A percentile compares a stretch with the other conserved stretches of the same genome.
Conservation (phyloP, 2,113 vertebrate species). For the Trichomycterus rosablanca region DNA sequence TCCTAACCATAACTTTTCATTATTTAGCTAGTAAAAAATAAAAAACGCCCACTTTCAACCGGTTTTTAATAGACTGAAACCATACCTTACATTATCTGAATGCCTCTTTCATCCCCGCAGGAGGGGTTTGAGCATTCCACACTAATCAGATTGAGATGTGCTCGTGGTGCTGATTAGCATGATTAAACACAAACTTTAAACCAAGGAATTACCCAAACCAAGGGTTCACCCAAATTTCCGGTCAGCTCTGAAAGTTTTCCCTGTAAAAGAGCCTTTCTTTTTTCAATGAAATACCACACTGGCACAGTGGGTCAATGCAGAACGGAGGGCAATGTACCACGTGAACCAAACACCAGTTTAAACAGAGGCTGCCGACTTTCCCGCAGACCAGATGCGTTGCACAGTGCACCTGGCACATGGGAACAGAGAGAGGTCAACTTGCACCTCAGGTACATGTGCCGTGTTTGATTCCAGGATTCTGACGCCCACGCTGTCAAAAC, state of each 20-base stretch:
- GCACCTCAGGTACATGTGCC: conserved; percentile 38
- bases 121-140: conserved; percentile 30
- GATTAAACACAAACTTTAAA: neutral
- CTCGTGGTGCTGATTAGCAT: conserved; percentile 18
- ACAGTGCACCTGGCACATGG: conserved; percentile 12
- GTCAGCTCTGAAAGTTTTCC: neutral
- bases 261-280: neutral
- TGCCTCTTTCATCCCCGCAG: conserved; percentile 28
- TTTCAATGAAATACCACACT: neutral
- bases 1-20: too few relatives aligned
- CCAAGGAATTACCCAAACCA: too few relatives aligned
- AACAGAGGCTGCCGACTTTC: conserved; percentile 2
- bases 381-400: conserved; percentile 4
- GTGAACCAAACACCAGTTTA: neutral
- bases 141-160: conserved; percentile 37
- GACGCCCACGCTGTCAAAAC: conserved; percentile 37
- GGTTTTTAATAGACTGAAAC: conserved; percentile 17
- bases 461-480: conserved; percentile 24
- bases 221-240: too few relatives aligned
- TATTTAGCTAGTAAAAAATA: neutral
- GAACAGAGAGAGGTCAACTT: conserved; percentile 31
- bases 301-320: neutral
- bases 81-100: conserved; percentile 39
- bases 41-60: neutral
- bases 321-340: neutral